Conservation (phyloP, 2,888 invertebrate species). For the Drosophila yooni region DNA sequence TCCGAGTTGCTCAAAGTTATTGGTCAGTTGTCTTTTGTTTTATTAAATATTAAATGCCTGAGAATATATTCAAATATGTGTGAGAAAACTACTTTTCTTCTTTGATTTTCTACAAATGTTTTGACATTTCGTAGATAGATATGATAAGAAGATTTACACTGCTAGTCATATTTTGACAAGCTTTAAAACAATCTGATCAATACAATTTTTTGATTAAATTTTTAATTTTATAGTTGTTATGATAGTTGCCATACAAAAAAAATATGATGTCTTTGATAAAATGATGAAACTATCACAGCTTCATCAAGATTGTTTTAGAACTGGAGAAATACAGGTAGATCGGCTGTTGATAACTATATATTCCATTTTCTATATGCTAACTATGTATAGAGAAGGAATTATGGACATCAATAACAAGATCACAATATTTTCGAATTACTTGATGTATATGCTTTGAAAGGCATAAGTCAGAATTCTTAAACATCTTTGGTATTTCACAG, state of each 20-base stretch:
- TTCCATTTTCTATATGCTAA: background rate
- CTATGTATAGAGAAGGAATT: background rate
- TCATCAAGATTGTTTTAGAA: background rate
- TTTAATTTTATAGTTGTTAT: background rate
- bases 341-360: background rate
- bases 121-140: background rate
- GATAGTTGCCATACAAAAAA: background rate
- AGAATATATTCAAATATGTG: background rate
- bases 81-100: background rate
- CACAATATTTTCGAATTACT: background rate
- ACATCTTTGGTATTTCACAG: conserved; percentile 16
- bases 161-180: background rate
- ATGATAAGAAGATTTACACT: background rate
- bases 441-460: background rate
- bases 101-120: background rate
- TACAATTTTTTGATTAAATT: background rate
- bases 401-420: background rate
- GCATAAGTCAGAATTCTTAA: background rate
- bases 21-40: background rate
- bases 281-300: background rate
- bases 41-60: background rate
- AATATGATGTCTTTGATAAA: background rate
- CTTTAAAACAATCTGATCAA: background rate
- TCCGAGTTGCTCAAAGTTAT: background rate
- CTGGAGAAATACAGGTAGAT: background rate